Conservation (phyloP, 2,888 invertebrate genomes). For the Cremastinae sp. region DNA sequence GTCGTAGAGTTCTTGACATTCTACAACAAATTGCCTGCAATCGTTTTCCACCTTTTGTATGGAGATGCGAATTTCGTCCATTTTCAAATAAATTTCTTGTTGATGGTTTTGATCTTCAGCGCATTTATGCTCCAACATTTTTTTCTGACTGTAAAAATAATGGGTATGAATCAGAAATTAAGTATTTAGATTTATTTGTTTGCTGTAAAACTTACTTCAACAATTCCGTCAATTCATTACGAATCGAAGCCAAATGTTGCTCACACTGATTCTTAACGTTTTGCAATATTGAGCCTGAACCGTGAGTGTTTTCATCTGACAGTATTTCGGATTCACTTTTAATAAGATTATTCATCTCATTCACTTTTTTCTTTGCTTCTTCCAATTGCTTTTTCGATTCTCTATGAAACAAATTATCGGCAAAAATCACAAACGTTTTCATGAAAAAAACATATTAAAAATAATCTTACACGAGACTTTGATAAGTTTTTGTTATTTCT, state of each 20-base stretch:
- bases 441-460: slow-evolving; percentile 6
- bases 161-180: not conserved
- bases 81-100: slow-evolving; percentile 59
- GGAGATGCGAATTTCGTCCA: slow-evolving; percentile 37
- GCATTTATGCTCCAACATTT: slow-evolving; percentile 50
- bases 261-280: slow-evolving; percentile 57
- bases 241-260: slow-evolving; percentile 58
- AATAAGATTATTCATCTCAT: slow-evolving; percentile 51
- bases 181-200: not conserved
- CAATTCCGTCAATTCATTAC: slow-evolving; percentile 54
- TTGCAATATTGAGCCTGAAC: slow-evolving; percentile 16
- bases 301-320: not conserved
- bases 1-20: slow-evolving; percentile 65
- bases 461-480: slow-evolving; percentile 64
- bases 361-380: slow-evolving; percentile 36
- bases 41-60: slow-evolving; percentile 58
- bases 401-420: slow-evolving; percentile 12
- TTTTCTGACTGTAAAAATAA: slow-evolving; percentile 61
- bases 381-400: slow-evolving; percentile 59
- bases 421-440: not conserved
- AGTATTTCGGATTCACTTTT: slow-evolving; percentile 26
- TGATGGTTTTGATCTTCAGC: slow-evolving; percentile 48
- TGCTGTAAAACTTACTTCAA: slow-evolving; percentile 50
- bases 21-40: slow-evolving; percentile 48
- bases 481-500: slow-evolving; percentile 57